Percentiles rank a stretch among this genome's conserved stretches.
Evolutionary conservation across 2,113 vertebrate species (phyloP).

Genomic region (Carollia perspicillata): DNA sequence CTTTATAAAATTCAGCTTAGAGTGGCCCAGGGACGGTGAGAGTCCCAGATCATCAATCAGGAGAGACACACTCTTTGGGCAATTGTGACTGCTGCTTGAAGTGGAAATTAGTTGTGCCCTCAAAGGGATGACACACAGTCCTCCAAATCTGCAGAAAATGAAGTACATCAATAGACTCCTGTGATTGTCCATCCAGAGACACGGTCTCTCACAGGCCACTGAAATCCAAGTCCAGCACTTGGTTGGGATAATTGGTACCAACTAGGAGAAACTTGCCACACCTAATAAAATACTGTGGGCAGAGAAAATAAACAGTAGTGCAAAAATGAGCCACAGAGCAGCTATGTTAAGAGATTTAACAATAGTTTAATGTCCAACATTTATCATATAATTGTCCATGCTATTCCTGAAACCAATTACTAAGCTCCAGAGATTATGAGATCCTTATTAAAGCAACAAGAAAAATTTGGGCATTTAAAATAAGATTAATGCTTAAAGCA

Average conservation of each 20-base stretch:
- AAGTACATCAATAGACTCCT: not conserved
- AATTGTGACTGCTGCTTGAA: not conserved
- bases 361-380: not conserved
- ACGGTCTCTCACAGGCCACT: not conserved
- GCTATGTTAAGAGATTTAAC: not conserved
- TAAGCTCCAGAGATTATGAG: not conserved
- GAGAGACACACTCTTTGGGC: not conserved
- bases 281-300: constrained; percentile 21
- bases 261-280: not conserved
- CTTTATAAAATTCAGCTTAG: not conserved
- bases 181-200: not conserved
- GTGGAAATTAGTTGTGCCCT: not conserved
- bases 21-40: not conserved
- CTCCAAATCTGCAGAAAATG: not conserved
- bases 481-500: not conserved
- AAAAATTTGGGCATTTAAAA: constrained; percentile 37
- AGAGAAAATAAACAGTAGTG: constrained; percentile 1
- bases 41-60: not conserved
- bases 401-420: constrained; percentile 12
- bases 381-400: not conserved
- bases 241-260: constrained; percentile 19
- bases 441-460: constrained; percentile 22
- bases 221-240: not conserved
- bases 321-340: not conserved
- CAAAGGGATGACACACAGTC: not conserved